Conservation (phyloP, 1,140 invertebrate species). For the Aphelenchoides avenae region DNA sequence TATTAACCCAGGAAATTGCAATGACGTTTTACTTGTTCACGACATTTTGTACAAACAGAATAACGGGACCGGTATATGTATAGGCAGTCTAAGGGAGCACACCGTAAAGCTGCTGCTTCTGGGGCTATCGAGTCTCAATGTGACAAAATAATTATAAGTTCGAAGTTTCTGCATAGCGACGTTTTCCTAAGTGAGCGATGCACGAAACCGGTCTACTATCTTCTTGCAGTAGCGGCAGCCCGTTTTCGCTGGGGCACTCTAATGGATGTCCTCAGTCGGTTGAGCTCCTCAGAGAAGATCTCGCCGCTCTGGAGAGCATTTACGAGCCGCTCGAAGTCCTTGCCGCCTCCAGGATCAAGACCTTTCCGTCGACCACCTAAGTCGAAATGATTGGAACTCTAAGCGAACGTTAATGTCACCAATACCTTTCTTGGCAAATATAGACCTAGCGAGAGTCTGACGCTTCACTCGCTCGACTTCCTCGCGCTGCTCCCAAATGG, state of each 20-base stretch:
- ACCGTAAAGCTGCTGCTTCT: no score
- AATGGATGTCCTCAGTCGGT: constrained; percentile 26
- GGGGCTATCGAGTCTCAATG: no score
- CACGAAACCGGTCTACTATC: no score
- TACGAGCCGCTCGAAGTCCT: constrained; percentile 93
- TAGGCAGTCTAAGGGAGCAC: no score
- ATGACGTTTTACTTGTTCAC: no score
- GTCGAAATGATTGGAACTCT: background rate
- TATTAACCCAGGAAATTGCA: no score
- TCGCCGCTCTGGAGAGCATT: constrained; percentile 89
- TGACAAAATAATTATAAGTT: no score
- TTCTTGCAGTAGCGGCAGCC: no score
- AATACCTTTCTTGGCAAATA: constrained; percentile 49
- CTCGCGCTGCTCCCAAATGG: constrained; percentile 80
- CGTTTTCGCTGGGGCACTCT: constrained; percentile 14
- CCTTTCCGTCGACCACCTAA: constrained; percentile 6
- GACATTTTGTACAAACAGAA: no score
- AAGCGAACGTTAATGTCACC: background rate
- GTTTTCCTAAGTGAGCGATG: no score
- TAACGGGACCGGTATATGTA: no score
- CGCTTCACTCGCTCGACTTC: constrained; percentile 77
- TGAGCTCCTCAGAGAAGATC: constrained; percentile 92
- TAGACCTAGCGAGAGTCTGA: constrained; percentile 74
- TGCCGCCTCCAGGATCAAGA: constrained; percentile 46
- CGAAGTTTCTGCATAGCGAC: no score